These are phyloP conservation scores for Dromococcyx pavoninus DNA, from an alignment of 2,797 vertebrate genomes.

Conservation along the genomic window DNA sequence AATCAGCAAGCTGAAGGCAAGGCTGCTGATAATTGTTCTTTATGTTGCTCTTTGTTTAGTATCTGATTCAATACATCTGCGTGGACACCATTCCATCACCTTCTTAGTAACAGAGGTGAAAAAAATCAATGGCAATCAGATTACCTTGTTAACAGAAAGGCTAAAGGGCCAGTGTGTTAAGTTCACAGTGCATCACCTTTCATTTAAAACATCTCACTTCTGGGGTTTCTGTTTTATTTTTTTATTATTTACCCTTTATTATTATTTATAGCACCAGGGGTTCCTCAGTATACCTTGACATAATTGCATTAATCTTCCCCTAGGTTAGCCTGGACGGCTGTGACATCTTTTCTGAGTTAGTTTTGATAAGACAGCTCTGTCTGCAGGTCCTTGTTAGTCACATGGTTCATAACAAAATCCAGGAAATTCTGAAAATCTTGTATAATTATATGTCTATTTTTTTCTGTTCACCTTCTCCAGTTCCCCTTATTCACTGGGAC, in stretches of 20 bases:
- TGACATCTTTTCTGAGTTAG: neutral
- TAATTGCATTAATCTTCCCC: constrained; percentile 48
- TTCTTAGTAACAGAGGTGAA: constrained; percentile 86
- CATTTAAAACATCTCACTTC: constrained; percentile 82
- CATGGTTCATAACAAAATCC: neutral
- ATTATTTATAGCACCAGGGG: constrained; percentile 73
- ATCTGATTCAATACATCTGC: constrained; percentile 89
- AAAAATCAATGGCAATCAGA: constrained; percentile 97
- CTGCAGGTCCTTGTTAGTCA: neutral
- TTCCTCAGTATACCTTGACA: constrained; percentile 23
- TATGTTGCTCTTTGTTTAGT: constrained; percentile 87
- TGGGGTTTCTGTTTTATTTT: constrained; percentile 74
- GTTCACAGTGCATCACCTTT: constrained; percentile 87
- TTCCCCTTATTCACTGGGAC: neutral
- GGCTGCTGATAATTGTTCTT: constrained; percentile 86
- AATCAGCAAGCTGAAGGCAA: constrained; percentile 86
- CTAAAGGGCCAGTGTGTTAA: constrained; percentile 84
- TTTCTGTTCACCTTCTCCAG: neutral
- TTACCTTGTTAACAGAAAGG: constrained; percentile 91
- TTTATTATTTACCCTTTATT: constrained; percentile 83
- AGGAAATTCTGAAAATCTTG: neutral
- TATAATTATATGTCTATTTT: neutral
- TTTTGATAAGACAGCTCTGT: neutral
- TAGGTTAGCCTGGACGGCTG: neutral
- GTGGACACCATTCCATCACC: constrained; percentile 90